A percentile compares a stretch with the other conserved stretches of the same genome.
phyloP scores from a whole-genome alignment of 2,797 vertebrate species.

The Linurgus olivaceus region DNA sequence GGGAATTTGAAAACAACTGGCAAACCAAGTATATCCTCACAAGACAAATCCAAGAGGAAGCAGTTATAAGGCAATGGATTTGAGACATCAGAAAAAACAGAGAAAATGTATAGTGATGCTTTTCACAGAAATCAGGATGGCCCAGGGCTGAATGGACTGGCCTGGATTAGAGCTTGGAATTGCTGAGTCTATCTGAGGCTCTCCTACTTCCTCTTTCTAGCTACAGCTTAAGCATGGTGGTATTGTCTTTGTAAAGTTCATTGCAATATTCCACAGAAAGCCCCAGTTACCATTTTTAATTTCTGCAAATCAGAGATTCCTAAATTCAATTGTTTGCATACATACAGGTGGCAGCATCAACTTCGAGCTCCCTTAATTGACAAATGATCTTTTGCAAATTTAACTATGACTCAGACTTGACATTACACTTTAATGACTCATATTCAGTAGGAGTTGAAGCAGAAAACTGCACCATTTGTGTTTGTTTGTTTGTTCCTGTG shows the following conservation, averaged over 20 bases:
- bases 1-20: background rate
- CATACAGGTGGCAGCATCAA: constrained; percentile 3
- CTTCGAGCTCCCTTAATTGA: constrained; percentile 8
- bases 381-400: constrained; percentile 7
- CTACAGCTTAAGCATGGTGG: background rate
- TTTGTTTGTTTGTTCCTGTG: constrained; percentile 4
- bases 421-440: background rate
- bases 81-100: background rate
- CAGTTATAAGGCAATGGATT: background rate
- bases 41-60: background rate
- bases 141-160: background rate
- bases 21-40: background rate
- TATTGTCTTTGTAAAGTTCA: background rate
- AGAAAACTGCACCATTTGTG: background rate
- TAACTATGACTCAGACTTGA: constrained; percentile 17
- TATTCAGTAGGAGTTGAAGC: background rate
- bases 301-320: background rate
- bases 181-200: background rate
- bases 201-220: background rate
- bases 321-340: constrained; percentile 7
- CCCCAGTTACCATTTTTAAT: background rate
- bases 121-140: background rate
- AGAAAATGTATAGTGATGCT: background rate
- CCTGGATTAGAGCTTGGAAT: background rate
- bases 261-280: background rate